These are phyloP conservation scores for Pocillopora verrucosa DNA, from an alignment of 64 coral and sea anemone genomes.

Conservation along the genomic window DNA sequence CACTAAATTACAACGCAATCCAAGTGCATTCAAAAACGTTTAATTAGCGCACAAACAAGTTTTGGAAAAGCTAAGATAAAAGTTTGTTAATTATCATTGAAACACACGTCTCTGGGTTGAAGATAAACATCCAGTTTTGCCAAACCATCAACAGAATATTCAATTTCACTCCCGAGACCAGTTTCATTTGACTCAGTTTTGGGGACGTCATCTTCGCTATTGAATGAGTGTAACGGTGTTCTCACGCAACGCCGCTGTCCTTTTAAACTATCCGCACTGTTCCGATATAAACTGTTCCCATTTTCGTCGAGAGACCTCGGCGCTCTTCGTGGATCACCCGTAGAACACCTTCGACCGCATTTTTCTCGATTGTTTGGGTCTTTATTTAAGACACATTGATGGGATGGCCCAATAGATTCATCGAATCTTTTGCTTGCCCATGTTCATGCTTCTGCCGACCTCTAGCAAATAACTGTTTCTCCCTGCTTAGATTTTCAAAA, in stretches of 20 bases:
- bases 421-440: not conserved
- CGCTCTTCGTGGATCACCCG: not conserved
- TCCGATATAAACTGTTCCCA: not conserved
- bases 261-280: not conserved
- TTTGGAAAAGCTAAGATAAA: too few relatives aligned
- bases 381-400: not conserved
- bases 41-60: too few relatives aligned
- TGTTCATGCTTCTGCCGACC: not conserved
- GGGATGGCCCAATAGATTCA: not conserved
- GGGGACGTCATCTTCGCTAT: constrained; percentile 4
- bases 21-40: too few relatives aligned
- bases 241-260: not conserved
- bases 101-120: constrained; percentile 9
- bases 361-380: not conserved
- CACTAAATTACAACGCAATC: too few relatives aligned
- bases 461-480: not conserved
- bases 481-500: not conserved
- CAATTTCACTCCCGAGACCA: constrained; percentile 40
- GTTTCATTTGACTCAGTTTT: constrained; percentile 34
- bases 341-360: not conserved
- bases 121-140: constrained; percentile 51
- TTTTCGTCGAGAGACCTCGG: not conserved
- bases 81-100: not conserved
- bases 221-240: not conserved
- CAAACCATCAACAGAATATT: constrained; percentile 26